Conservation (phyloP, 2,113 vertebrate genomes). For the Numenius arquata region DNA sequence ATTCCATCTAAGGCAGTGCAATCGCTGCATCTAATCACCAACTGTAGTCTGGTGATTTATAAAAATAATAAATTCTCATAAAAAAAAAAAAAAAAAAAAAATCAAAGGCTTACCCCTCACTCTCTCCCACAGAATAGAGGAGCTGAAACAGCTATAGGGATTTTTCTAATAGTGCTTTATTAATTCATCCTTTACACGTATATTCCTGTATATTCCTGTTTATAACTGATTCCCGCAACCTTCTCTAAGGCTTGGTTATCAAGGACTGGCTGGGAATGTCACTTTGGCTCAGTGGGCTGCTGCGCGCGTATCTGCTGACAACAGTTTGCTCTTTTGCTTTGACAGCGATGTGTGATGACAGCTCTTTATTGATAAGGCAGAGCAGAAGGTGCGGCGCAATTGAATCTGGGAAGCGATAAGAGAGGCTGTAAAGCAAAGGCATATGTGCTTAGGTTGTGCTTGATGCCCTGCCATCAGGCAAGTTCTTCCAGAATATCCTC, state of each 20-base stretch:
- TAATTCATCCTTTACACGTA: neutral
- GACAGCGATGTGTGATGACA: conserved; percentile 50
- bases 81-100: neutral
- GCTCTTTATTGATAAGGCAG: conserved; percentile 56
- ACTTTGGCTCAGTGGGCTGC: conserved; percentile 5
- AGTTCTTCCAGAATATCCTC: neutral
- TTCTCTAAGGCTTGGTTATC: neutral
- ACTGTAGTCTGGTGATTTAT: neutral
- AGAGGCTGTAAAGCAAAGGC: conserved; percentile 25
- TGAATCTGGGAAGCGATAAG: conserved; percentile 34
- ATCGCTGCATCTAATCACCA: neutral
- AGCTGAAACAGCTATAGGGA: neutral
- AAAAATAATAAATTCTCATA: neutral
- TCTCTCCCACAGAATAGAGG: neutral
- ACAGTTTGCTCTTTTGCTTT: conserved; percentile 61
- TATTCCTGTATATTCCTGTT: neutral
- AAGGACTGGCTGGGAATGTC: neutral
- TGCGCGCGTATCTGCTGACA: conserved; percentile 35
- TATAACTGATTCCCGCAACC: neutral
- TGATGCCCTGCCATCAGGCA: conserved; percentile 24
- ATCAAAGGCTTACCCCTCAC: neutral
- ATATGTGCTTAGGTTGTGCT: neutral
- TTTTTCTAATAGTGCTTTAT: neutral
- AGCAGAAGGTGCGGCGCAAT: conserved; percentile 52
- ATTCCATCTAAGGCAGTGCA: neutral